Base-by-base conservation (phyloP, 2,113 vertebrate genomes). In the Vanacampus margaritifer region DNA sequence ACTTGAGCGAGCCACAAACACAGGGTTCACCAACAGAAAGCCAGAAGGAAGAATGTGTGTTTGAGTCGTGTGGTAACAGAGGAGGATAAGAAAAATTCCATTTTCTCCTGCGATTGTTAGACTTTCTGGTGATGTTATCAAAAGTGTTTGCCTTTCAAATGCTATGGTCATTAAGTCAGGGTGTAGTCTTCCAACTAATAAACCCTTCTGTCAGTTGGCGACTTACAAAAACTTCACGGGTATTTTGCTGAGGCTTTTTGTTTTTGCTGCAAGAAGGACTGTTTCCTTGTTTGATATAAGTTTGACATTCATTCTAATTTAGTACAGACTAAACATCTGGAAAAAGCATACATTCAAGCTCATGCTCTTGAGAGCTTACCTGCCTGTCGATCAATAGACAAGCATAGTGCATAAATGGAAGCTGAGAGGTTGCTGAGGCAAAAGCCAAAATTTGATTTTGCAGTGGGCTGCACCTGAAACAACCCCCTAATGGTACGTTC, bases 1-100 rank as follows among this genome's bases (percentile, higher is more conserved):
- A 76, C 84, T 62, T 62, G 41, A 62, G 39, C 3, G 14, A 84
- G 75, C 72, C 77, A 82, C 79, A 90, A 90, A 87, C 86, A 82
- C 84, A 85, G 84, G 81, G 81, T 84, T 86, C 79, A 81, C 77
- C 86, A 80, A 82, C 81, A 84, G 77, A 58, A 81, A 82, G 81
- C 79, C 80, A 76, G 78, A n/a, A 81, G 84, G 83, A 75, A 66
- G 39, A 82, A 74, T 82, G 75, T 76, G 74, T 78, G 81, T 84
- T 51, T 75, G 74, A 72, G 72, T 81, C 63, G 36, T 78, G 84
- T 73, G 83, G 83, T 78, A 83, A 80, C 74, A 59, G 74, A 72
- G 77, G 21, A 71, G 68, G 80, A 86, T 74, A 72, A 84, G 76
- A 62, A 68, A 79, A 83, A 59, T 57, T 73, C 21, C 8, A 71